Evolutionary conservation across 1,140 invertebrate genomes (phyloP), one percentile per base, ranked within the genome.

Genomic region (Pararge aegeria): DNA sequence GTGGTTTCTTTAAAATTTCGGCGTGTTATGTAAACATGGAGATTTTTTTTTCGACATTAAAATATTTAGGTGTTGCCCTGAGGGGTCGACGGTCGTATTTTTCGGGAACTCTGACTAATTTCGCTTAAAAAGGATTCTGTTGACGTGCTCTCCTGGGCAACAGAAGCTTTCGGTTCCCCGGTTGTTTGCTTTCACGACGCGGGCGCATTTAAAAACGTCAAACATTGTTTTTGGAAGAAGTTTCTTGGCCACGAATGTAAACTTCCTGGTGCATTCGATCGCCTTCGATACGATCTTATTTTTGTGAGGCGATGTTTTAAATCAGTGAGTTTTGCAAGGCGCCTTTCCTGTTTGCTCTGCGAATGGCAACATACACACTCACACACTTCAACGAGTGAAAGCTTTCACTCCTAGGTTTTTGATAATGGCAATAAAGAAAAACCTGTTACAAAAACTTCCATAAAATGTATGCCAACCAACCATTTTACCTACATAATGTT

Each of bases 61-160:
- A 85, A 83, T 88, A 85, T 85, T 89, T 87, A 87, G 86, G 81
- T 84, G 76, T 76, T 73, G 77, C 70, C 69, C 69, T 65, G 69
- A 74, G 78, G 76, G 86, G 78, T 87, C 84, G 73, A 72, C 65
- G 80, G 72, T 82, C 86, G 78, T 66, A 71, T 78, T 82, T 87
- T 89, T 87, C 84, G 84, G 86, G 83, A 89, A 82, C 62, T 79
- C 81, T 89, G 84, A 87, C 83, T 87, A 87, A 89, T 87, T 80
- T 75, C 62, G 65, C 60, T 66, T n/a, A 71, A 82, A 57, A 83
- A 76, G 78, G 77, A 81, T 78, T 51, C 27, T 60, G 68, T 75
- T 75, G 68, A 60, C n/a, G n/a, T n/a, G n/a, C 61, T 20, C 54
- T 59, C 16, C 61, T 24, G 58, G 53, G 71, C 68, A 73, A 73